Conservation (phyloP, 2,888 invertebrate species). For the Cryptus viduatorius region DNA sequence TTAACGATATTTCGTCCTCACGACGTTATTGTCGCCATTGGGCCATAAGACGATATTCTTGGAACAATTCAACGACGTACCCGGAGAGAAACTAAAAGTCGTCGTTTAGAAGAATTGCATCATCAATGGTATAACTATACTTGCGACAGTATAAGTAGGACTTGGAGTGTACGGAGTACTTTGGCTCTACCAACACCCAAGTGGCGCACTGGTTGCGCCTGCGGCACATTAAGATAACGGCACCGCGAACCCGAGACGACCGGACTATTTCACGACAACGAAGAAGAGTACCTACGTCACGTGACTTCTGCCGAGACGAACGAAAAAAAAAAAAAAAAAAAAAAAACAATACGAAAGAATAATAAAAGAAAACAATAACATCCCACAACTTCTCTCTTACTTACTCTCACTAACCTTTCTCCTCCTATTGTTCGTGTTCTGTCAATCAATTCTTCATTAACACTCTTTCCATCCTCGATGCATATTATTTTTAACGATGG, state of each 20-base stretch:
- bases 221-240: constrained; percentile 63
- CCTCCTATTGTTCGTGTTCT: constrained; percentile 43
- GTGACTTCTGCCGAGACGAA: constrained; percentile 26
- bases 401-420: constrained; percentile 48
- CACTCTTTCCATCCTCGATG: neutral
- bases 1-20: neutral
- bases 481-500: constrained; percentile 18
- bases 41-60: constrained; percentile 31
- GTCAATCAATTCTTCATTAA: constrained; percentile 37
- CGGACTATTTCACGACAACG: constrained; percentile 48
- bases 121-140: constrained; percentile 20
- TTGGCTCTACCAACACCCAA: constrained; percentile 34
- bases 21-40: neutral
- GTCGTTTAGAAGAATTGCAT: constrained; percentile 49
- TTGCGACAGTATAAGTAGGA: neutral
- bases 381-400: constrained; percentile 35
- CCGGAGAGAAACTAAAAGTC: constrained; percentile 26
- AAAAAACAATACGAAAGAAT: neutral
- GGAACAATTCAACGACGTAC: constrained; percentile 31
- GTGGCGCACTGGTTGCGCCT: constrained; percentile 56
- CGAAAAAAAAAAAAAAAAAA: constrained; percentile 30
- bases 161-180: neutral
- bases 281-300: constrained; percentile 46
- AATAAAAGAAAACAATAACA: constrained; percentile 35
- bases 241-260: constrained; percentile 46